These are phyloP conservation scores for Lepilemur ruficaudatus DNA, from an alignment of 2,797 vertebrate genomes.

Conservation along the genomic window DNA sequence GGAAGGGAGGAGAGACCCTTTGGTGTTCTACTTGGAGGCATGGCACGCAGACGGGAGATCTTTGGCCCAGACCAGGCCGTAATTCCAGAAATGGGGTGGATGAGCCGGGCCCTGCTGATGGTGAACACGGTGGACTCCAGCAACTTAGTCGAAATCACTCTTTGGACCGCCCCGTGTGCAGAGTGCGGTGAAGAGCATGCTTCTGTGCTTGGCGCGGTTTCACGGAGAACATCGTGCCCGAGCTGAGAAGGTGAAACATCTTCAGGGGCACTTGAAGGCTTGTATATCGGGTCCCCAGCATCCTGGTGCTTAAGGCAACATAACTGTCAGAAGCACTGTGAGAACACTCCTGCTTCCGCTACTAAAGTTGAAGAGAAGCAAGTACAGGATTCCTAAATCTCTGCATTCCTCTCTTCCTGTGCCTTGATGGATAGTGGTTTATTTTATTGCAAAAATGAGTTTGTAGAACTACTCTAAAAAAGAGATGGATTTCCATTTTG, in stretches of 20 bases:
- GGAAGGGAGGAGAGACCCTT: too few species aligned
- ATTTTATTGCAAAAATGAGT: neutral
- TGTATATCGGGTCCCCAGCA: neutral
- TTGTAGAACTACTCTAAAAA: neutral
- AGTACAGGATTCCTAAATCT: neutral
- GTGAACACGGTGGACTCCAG: neutral
- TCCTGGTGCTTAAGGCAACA: neutral
- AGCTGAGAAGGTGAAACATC: slow-evolving; percentile 20
- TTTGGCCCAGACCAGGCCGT: neutral
- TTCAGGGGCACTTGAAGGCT: neutral
- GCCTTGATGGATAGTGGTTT: neutral
- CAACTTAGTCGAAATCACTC: neutral
- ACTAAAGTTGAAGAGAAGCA: neutral
- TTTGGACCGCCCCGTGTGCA: neutral
- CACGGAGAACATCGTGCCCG: neutral
- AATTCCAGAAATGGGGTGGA: slow-evolving; percentile 15
- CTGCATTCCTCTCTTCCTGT: neutral
- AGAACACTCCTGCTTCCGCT: neutral
- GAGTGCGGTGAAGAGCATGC: neutral
- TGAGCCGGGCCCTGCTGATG: neutral
- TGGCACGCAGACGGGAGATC: too few species aligned
- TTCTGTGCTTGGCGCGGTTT: neutral
- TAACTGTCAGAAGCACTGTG: neutral
- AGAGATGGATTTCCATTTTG: neutral
- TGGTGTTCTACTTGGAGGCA: neutral